Conservation (phyloP, 2,113 vertebrate genomes). For the Corydoras maculifer region DNA sequence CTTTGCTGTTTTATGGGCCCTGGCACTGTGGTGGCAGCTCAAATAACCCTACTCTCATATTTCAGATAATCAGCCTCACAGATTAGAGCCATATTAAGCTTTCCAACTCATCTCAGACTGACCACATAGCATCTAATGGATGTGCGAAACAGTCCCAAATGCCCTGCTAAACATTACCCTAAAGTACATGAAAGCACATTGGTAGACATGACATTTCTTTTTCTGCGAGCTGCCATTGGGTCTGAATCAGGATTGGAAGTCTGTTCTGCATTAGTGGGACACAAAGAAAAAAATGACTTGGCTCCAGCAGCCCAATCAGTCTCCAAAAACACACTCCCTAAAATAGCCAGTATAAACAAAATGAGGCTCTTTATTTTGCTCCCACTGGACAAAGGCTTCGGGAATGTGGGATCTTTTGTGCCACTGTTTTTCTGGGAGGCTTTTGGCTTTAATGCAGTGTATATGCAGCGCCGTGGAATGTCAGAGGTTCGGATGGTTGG, state of each 20-base stretch:
- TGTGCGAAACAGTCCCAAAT: neutral
- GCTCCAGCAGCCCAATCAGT: neutral
- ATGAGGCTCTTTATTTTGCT: neutral
- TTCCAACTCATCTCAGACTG: neutral
- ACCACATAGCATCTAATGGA: slow-evolving; percentile 9
- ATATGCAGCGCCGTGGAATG: neutral
- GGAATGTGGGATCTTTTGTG: neutral
- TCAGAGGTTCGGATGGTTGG: neutral
- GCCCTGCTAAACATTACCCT: slow-evolving; percentile 1
- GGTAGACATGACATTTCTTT: neutral
- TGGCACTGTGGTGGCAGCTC: slow-evolving; percentile 9
- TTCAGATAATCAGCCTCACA: slow-evolving; percentile 15
- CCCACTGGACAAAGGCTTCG: neutral
- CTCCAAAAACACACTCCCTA: neutral
- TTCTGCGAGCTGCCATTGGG: neutral
- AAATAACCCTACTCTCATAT: slow-evolving; percentile 14
- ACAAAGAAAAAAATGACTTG: neutral
- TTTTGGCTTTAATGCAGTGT: slow-evolving; percentile 17
- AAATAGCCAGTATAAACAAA: slow-evolving; percentile 4
- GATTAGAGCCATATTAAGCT: slow-evolving; percentile 4
- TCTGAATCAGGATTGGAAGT: neutral
- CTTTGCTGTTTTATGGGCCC: slow-evolving; percentile 2
- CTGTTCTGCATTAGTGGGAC: neutral
- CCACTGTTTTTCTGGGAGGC: neutral
- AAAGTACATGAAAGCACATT: neutral